A percentile compares a stretch with the other conserved stretches of the same genome.
Evolutionary conservation across 2,113 vertebrate genomes (phyloP).

Genomic region (Notarius lentiginosus): DNA sequence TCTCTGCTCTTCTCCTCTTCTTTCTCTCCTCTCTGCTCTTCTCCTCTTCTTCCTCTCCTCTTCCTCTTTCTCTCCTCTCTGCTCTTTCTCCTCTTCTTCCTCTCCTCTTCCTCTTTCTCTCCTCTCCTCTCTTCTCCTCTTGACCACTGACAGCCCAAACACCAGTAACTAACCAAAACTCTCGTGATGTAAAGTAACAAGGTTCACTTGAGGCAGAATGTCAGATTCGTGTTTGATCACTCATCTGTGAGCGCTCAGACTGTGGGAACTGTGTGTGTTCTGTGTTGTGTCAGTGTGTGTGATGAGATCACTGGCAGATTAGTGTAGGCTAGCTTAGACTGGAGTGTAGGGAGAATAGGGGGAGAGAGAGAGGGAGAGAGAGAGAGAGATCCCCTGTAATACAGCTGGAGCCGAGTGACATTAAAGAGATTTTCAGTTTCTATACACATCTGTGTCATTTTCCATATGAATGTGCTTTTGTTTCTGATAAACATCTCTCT

Average conservation of each 20-base stretch:
- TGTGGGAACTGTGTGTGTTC: conserved; percentile 16
- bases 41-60: too few species aligned
- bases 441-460: background rate
- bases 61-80: too few species aligned
- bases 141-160: background rate
- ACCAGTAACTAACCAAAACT: background rate
- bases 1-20: background rate
- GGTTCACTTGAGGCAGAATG: background rate
- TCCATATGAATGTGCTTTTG: background rate
- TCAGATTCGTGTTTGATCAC: conserved; percentile 5
- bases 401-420: conserved; percentile 34
- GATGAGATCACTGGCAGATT: conserved; percentile 50
- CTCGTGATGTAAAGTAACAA: background rate
- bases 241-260: background rate
- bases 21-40: too few species aligned
- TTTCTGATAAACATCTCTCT: background rate
- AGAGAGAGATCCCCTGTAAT: conserved; percentile 16
- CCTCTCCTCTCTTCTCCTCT: background rate
- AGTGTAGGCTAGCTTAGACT: conserved; percentile 30
- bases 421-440: conserved; percentile 54
- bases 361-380: background rate
- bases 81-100: too few species aligned
- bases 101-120: too few species aligned
- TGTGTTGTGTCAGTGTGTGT: conserved; percentile 18
- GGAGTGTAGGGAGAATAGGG: conserved; percentile 2